Evolutionary conservation across 2,888 invertebrate species (phyloP), one percentile per base, ranked within the genome.

Genomic region (Hecatera dysodea): DNA sequence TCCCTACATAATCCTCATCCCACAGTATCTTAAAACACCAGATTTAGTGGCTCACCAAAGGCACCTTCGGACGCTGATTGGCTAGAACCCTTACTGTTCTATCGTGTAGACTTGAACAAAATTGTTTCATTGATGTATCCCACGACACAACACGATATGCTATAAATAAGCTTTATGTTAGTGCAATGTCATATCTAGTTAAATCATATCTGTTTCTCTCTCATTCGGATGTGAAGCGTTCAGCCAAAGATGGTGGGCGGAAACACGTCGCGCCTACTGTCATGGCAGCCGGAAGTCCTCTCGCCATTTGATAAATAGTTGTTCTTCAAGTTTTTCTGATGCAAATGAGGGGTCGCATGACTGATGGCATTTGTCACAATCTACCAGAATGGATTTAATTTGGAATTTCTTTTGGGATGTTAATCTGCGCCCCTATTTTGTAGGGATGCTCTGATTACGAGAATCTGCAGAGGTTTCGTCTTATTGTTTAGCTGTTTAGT

Each of bases 321-420:
- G 95, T 95, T 95, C 95, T 95, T 94, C 91, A 93, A 93, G 95
- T 95, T 95, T 95, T 95, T 95, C 94, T 94, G 93, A 95, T 95
- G 95, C 95, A 96, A 95, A 95, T 95, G 95, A 95, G 94, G 95
- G 94, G 95, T 89, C 84, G 92, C 91, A 95, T 96, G 95, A 96
- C 95, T 93, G 92, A 96, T 95, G 90, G 92, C 91, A 92, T 92
- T 95, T 94, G 95, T 95, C 95, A 95, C 95, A 94, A 95, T 95
- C 94, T 93, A 92, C 93, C 92, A 90, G 93, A 93, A 93, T 93
- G 93, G 93, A 95, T 95, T 96, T 95, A 95, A 95, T 95, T 96
- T 95, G 91, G 91, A 90, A 91, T 91, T 88, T 90, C 90, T 88
- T 85, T 87, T 89, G 90, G 91, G 92, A 89, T 92, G 91, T 89